These are phyloP conservation scores for Pedetes capensis DNA, from an alignment of 2,113 vertebrate genomes.

Conservation along the genomic window DNA sequence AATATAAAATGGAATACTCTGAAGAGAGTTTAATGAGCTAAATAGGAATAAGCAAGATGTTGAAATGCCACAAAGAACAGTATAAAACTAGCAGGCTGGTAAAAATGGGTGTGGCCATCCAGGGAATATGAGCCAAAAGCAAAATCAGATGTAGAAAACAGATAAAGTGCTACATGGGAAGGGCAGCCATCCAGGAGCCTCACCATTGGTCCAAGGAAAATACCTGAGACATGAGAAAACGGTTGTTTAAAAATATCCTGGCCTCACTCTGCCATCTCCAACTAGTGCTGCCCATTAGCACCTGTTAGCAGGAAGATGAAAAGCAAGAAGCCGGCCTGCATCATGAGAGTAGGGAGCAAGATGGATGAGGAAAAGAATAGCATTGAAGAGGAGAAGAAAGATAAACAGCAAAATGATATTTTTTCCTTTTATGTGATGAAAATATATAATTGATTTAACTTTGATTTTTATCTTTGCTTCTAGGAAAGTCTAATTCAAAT, in stretches of 20 bases:
- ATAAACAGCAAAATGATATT: background rate
- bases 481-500: background rate
- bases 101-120: background rate
- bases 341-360: background rate
- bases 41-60: background rate
- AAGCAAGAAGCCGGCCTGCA: fast-evolving
- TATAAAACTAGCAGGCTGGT: fast-evolving
- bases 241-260: background rate
- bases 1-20: background rate
- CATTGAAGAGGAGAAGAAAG: background rate
- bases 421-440: background rate
- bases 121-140: background rate
- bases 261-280: background rate
- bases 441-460: slow-evolving; percentile 10
- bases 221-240: background rate
- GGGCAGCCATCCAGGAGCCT: fast-evolving
- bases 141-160: background rate
- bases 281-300: fast-evolving
- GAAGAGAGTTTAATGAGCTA: background rate
- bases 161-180: background rate
- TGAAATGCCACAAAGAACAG: background rate
- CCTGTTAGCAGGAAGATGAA: background rate
- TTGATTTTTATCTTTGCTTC: background rate
- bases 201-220: background rate
- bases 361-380: background rate